A percentile compares a stretch with the other conserved stretches of the same genome.
phyloP scores from a whole-genome alignment of 1,140 invertebrate species.

The Zaprionus inermis region DNA sequence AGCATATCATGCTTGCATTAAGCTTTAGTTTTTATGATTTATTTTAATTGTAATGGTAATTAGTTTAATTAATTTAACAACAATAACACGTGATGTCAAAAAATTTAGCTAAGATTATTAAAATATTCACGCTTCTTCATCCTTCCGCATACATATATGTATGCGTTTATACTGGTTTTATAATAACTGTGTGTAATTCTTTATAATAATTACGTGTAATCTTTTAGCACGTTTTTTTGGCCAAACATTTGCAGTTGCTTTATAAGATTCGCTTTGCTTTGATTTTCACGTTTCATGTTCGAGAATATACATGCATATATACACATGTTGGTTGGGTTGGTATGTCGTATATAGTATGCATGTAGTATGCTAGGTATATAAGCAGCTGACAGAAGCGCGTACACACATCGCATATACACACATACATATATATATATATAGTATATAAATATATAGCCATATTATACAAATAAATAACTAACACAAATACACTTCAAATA shows the following conservation, averaged over 20 bases:
- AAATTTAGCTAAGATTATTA: conserved; percentile 74
- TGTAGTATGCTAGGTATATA: not conserved
- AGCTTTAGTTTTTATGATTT: conserved; percentile 26
- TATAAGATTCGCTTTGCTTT: conserved; percentile 3
- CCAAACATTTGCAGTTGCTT: conserved; percentile 13
- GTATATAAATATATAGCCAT: conserved; percentile 11
- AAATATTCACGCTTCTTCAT: conserved; percentile 53
- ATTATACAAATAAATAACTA: conserved; percentile 71
- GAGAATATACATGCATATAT: conserved; percentile 2
- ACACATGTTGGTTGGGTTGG: not conserved
- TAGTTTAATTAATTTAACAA: conserved; percentile 68
- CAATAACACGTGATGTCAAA: conserved; percentile 78
- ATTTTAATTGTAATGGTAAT: conserved; percentile 29
- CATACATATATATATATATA: conserved; percentile 1
- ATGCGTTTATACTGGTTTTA: conserved; percentile 2
- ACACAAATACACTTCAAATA: conserved; percentile 70
- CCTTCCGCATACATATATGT: conserved; percentile 8
- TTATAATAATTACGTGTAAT: conserved; percentile 19
- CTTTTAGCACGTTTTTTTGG: conserved; percentile 45
- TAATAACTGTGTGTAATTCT: conserved; percentile 4
- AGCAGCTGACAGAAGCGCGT: not conserved
- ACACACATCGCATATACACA: not conserved
- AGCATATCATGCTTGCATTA: conserved; percentile 21
- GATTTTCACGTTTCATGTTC: not conserved
- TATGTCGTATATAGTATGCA: not conserved